Evolutionary conservation across 2,888 invertebrate genomes (phyloP).

Genomic region (Deilephila elpenor): DNA sequence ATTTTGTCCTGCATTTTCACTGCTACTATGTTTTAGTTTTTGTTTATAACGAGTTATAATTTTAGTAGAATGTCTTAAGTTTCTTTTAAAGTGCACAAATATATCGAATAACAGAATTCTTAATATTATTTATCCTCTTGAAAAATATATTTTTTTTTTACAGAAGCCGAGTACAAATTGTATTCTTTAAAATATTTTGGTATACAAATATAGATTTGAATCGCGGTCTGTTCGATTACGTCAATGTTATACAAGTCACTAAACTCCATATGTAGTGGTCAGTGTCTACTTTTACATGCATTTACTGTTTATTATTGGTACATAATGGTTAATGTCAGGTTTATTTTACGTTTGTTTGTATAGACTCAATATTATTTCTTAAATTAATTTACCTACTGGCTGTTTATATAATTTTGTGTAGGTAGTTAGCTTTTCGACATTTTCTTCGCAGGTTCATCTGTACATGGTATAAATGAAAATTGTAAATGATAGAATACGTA

Average conservation of each 20-base stretch:
- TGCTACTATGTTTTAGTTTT: too few relatives aligned
- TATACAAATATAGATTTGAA: background rate
- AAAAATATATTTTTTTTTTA: too few relatives aligned
- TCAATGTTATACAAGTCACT: background rate
- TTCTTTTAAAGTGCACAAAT: too few relatives aligned
- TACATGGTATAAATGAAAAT: background rate
- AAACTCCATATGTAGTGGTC: background rate
- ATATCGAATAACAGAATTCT: too few relatives aligned
- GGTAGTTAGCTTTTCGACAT: background rate
- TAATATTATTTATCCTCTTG: too few relatives aligned
- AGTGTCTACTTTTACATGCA: conserved; percentile 10
- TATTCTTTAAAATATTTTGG: too few relatives aligned
- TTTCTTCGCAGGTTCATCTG: background rate
- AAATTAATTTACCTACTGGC: background rate
- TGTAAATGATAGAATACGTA: background rate
- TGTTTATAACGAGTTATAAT: too few relatives aligned
- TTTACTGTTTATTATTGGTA: conserved; percentile 7
- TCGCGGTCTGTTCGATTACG: background rate
- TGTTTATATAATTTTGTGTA: background rate
- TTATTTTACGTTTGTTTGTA: conserved; percentile 6
- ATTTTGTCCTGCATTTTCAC: too few relatives aligned
- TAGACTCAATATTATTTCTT: background rate
- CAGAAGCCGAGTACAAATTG: too few relatives aligned
- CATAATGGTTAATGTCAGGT: background rate
- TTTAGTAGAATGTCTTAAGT: too few relatives aligned